Evolutionary conservation across 2,113 vertebrate species (phyloP), one percentile per base, ranked within the genome.

Genomic region (Apodemus speciosus): DNA sequence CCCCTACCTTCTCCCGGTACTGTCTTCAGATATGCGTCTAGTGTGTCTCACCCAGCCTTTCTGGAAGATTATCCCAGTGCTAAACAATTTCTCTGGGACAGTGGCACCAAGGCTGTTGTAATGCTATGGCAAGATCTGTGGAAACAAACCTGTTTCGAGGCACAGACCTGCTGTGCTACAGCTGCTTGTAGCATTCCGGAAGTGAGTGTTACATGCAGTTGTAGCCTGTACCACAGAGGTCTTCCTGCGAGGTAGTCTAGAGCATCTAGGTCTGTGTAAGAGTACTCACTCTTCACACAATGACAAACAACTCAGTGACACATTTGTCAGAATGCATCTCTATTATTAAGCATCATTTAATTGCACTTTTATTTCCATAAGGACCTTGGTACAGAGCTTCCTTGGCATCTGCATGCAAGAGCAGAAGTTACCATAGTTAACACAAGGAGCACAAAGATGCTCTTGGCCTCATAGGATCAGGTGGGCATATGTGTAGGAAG

Each of bases 391-490:
- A 6, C 27, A 23, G 62, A 51, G 38, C 83, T 66, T 85, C 20
- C 16, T 79, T 38, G 40, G 85, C 16, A 53, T 68, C 32, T 88
- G 25, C 0, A 21, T 88, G 25, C 0, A 21, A 81, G 35, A 53
- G 73, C 56, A 27, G 21, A 46, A n/a, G 89, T 95, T 88, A 32
- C 77, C 25, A 18, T 35, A 53, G 85, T 93, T 92, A 88, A 69
- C 25, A 62, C 0, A 11, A 62, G 23, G 49, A 5, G 0, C 68
- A 9, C 6, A 35, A 95, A 64, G 66, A n/a, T 27, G 14, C 35
- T 90, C 27, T 53, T 53, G 49, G 43, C 64, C 49, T 89, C 51
- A 35, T 9, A 25, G 62, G n/a, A 85, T n/a, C 8, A 4, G 77
- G 27, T 46, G 23, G 69, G 40, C 9, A 35, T 30, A 18, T 6